Evolutionary conservation across 1,140 invertebrate species (phyloP), one percentile per base, ranked within the genome.

Genomic region (Parasteatoda tepidariorum): DNA sequence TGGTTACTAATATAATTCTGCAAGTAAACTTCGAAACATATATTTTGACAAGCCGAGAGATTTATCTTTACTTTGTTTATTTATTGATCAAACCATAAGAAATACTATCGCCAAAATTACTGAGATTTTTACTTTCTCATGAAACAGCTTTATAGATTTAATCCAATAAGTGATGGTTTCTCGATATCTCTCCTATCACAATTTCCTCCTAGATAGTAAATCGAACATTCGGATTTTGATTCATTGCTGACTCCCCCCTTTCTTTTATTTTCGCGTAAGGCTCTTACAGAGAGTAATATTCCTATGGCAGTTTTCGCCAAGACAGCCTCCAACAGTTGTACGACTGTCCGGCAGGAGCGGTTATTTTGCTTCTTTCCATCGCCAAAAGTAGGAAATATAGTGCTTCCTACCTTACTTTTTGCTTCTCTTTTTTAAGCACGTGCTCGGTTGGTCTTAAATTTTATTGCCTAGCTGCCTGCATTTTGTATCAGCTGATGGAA

Each of bases 401-500:
- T 41, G 33, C 18, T 34, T 68, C 41, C 41, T 68, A 34, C 38
- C 41, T 68, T 34, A 24, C 38, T 68, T 55, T n/a, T 11, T 30
- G 48, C 11, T 59, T n/a, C 5, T 59, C 2, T 59, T 26, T n/a
- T 5, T 59, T 22, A n/a, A 22, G 33, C 6, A 78, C 75, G 75
- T 78, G 75, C 41, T 54, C 7, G 62, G 75, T 34, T 15, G 30
- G 30, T n/a, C 11, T 15, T 66, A 7, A 26, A 22, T 67, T 78
- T 78, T 78, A 78, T 78, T 78, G 75, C 75, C 22, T 41, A 64
- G 31, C 73, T 13, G 31, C 59, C 33, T 34, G 33, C 59, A 76
- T 76, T 34, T 48, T 76, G 38, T 66, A 78, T 78, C 75, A 78
- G 48, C 59, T 55, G 75, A 78, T 78, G 75, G 75, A 78, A 54